Conservation (phyloP, 92 coral and sea anemone genomes). For the Epizoanthus rinbou region DNA sequence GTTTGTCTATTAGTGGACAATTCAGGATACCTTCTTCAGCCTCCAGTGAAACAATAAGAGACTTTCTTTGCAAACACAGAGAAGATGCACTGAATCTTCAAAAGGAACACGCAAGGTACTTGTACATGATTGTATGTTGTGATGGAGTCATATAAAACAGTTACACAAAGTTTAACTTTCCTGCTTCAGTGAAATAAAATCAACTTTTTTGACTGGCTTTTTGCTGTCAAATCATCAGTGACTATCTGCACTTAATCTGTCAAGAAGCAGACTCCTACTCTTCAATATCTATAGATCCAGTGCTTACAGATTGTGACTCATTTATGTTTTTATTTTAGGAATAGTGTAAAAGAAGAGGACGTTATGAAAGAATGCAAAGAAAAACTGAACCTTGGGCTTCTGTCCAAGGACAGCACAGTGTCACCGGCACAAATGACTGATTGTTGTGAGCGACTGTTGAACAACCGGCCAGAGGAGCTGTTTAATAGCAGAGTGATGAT, state of each 20-base stretch:
- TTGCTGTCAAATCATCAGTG: too few species aligned
- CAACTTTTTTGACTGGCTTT: too few species aligned
- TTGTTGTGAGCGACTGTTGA: conserved; percentile 71
- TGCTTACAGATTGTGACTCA: not conserved
- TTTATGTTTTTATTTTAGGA: conserved; percentile 41
- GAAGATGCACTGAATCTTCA: conserved; percentile 58
- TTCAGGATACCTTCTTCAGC: conserved; percentile 74
- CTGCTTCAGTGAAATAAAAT: too few species aligned
- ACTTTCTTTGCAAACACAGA: conserved; percentile 69
- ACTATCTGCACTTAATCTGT: too few species aligned
- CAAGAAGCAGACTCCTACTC: not conserved
- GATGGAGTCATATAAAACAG: not conserved
- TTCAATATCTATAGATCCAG: not conserved
- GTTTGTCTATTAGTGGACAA: conserved; percentile 75
- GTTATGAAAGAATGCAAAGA: conserved; percentile 55
- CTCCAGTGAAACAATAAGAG: conserved; percentile 65
- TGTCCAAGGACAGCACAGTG: conserved; percentile 68
- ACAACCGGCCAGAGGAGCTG: conserved; percentile 55
- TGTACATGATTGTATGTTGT: too few species aligned
- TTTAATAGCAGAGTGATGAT: conserved; percentile 50
- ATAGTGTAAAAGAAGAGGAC: conserved; percentile 54
- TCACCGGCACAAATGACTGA: conserved; percentile 71
- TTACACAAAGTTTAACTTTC: not conserved
- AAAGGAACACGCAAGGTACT: conserved; percentile 61
- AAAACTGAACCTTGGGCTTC: conserved; percentile 54